Evolutionary conservation across 2,797 vertebrate genomes (phyloP).

Genomic region (Tamandua tetradactyla): DNA sequence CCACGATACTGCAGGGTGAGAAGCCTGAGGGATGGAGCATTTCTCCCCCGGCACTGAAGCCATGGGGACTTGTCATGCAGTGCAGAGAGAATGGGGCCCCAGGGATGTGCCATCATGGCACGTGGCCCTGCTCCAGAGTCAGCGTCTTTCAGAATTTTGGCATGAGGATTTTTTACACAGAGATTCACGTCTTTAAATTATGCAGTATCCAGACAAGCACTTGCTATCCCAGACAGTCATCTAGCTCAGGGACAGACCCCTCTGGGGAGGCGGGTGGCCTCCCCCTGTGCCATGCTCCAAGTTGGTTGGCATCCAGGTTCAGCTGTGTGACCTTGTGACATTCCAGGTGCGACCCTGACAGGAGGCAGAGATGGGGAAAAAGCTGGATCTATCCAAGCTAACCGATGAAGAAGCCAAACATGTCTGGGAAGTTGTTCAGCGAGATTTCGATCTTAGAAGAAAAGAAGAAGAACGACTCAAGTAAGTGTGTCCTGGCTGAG

Average conservation of each 20-base stretch:
- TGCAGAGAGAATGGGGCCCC: background rate
- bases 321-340: background rate
- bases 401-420: slow-evolving; percentile 96
- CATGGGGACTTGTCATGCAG: fast-evolving
- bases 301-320: fast-evolving
- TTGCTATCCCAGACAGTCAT: background rate
- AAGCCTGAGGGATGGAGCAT: fast-evolving
- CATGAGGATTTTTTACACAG: fast-evolving
- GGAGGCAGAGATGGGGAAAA: slow-evolving; percentile 88
- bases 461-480: slow-evolving; percentile 93
- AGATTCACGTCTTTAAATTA: fast-evolving
- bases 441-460: slow-evolving; percentile 94
- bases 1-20: background rate
- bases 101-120: background rate
- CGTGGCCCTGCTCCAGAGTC: background rate
- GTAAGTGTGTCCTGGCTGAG: slow-evolving; percentile 84
- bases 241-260: fast-evolving
- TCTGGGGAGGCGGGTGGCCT: fast-evolving
- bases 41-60: background rate
- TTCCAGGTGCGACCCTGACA: fast-evolving
- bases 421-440: slow-evolving; percentile 94
- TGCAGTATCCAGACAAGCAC: fast-evolving
- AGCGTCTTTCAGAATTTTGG: fast-evolving
- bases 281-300: fast-evolving
- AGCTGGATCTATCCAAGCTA: slow-evolving; percentile 94